phyloP scores from a whole-genome alignment of 1,140 invertebrate species.

The Aplysia californica region DNA sequence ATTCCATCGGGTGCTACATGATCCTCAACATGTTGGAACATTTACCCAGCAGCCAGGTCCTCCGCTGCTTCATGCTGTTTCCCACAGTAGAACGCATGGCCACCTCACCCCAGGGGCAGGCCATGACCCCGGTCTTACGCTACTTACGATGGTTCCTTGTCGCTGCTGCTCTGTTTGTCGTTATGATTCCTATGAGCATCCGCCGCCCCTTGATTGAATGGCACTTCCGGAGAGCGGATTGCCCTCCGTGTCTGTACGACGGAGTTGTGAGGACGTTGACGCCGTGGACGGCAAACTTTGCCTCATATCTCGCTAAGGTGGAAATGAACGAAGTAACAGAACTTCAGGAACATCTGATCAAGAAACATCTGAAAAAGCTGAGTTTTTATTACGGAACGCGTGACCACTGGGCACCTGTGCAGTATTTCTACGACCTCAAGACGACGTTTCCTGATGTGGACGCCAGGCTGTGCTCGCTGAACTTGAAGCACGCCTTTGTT shows the following conservation, averaged over 20 bases:
- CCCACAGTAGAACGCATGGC: conserved; percentile 86
- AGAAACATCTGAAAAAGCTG: conserved; percentile 69
- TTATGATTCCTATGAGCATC: conserved; percentile 65
- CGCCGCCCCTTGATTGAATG: conserved; percentile 54
- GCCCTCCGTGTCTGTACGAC: conserved; percentile 59
- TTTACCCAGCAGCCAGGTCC: conserved; percentile 38
- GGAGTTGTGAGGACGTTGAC: conserved; percentile 61
- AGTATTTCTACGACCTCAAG: conserved; percentile 75
- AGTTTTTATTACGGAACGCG: conserved; percentile 81
- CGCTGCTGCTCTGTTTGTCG: conserved; percentile 73
- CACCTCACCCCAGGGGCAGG: conserved; percentile 76
- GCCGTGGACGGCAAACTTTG: conserved; percentile 63
- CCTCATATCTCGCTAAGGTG: conserved; percentile 68
- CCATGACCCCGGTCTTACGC: conserved; percentile 68
- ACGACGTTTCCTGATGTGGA: conserved; percentile 73
- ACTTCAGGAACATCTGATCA: conserved; percentile 62
- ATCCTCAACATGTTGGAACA: conserved; percentile 76
- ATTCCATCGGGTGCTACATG: conserved; percentile 88
- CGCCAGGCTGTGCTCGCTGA: conserved; percentile 75
- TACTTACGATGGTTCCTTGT: conserved; percentile 72
- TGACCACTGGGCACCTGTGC: conserved; percentile 81
- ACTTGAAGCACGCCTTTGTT: conserved; percentile 82
- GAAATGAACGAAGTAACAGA: conserved; percentile 67
- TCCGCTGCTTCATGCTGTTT: conserved; percentile 76
- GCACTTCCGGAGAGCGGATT: conserved; percentile 49